Base-by-base conservation (phyloP, 1,140 invertebrate genomes). In the Phthorimaea operculella region DNA sequence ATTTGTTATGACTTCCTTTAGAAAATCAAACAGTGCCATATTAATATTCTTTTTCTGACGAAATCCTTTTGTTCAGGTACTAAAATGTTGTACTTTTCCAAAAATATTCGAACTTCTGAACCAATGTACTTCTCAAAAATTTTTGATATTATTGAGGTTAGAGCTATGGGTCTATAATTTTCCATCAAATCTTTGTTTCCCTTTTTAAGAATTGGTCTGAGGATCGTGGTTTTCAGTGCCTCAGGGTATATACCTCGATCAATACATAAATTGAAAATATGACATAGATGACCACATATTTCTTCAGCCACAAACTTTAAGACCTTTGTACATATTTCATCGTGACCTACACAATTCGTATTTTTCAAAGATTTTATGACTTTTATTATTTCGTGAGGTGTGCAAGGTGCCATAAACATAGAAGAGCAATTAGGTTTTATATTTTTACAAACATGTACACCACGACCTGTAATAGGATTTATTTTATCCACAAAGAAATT, bases 221-320 rank as follows among this genome's bases (percentile, higher is more conserved):
- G 10, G 14, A 54, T 45, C 0, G 42, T 28, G 15, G 39, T 28
- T 45, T 54, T 54, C 14, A 54, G 18, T 21, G 18, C 34, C 4
- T 54, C 52, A 2, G 52, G 52, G 28, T 28, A 54, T 5, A 28
- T 54, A 45, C 52, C 52, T 14, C 10, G 16, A 34, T 48, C 14
- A 1, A 54, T 54, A 16, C 42, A 54, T 42, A 54, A 34, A 48
- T 54, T 54, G 33, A 54, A n/a, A 33, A 48, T 48, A 45, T 54
- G 52, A 48, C 52, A 33, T 34, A 54, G 21, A 11, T 7, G 45
- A 14, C 4, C 5, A 44, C 33, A 16, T 48, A 54, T 48, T 14
- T 52, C 52, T n/a, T 52, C 51, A n/a, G 36, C 17, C 8, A 59
- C 51, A 33, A 18, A 52, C 44, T 59, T 59, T 36, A 59, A 9